These are phyloP conservation scores for Calidris pugnax DNA, from an alignment of 2,113 vertebrate species.

Conservation along the genomic window DNA sequence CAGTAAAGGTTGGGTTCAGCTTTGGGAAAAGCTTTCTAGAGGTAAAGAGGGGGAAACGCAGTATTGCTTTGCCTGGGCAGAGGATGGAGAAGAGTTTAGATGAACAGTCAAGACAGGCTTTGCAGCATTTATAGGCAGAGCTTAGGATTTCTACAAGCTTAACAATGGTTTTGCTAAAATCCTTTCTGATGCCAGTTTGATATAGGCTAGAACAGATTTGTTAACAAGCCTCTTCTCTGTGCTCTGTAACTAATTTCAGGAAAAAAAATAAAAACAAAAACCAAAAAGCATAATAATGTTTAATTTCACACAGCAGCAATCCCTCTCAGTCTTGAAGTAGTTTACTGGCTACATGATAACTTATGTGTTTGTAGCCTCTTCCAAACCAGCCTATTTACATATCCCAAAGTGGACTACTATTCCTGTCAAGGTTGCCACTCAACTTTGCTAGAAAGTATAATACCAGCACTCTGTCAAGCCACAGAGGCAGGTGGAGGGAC, in stretches of 20 bases:
- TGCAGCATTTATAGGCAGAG: neutral
- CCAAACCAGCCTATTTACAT: neutral
- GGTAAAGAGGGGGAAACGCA: neutral
- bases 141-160: neutral
- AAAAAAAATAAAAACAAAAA: no score
- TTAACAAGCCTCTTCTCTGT: neutral
- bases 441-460: neutral
- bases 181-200: neutral
- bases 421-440: neutral
- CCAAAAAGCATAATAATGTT: neutral
- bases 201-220: neutral
- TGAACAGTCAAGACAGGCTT: neutral
- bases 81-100: neutral
- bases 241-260: neutral
- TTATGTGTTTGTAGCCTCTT: neutral
- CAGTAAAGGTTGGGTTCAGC: neutral
- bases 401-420: neutral
- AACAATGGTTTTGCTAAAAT: neutral
- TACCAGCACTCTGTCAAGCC: neutral
- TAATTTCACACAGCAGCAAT: neutral
- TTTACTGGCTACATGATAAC: neutral
- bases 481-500: neutral
- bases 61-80: neutral
- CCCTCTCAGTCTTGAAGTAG: neutral
- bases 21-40: neutral